Base-by-base conservation (phyloP, 2,113 vertebrate genomes). In the Myiopsitta monachus region DNA sequence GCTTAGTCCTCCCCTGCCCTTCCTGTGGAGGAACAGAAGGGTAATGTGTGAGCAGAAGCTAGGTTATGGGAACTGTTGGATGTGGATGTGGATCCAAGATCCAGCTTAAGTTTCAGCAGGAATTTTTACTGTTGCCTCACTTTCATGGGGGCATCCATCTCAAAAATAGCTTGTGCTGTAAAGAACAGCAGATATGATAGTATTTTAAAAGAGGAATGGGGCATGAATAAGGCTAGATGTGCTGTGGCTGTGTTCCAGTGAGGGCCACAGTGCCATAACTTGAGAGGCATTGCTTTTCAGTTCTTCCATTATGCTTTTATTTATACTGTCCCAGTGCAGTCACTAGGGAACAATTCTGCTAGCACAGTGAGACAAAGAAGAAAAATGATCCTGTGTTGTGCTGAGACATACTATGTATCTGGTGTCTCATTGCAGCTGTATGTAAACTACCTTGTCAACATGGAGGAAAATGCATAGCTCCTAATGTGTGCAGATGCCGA, bases 381-480 rank as follows among this genome's bases (percentile, higher is more conserved):
- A 95, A 82, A 92, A 88, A 92, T 27, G 72, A 83, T 67, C 9
- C 30, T 46, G 82, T 88, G 79, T 67, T 68, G 72, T 68, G 69
- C 90, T 83, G 81, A 92, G 72, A 54, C 64, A 6, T 74, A 36
- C 55, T 44, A 7, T 83, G 78, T 94, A 27, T 92, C 73, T 90
- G 84, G 17, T 93, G 44, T 96, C 39, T 95, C 63, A 22, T 92
- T 95, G 33, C 93, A 99, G 98, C 98, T 76, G 97, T 99, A 14
- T 99, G 99, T 83, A 83, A 95, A n/a, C 95, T 91, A 47, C 96
- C 98, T 64, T 99, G 98, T 92, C 89, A 98, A 46, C 98, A 98
- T 2, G 98, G 98, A 93, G 98, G 98, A 31, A 99, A 99, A 95
- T 99, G 98, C 77, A 92, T 99, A 68, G 98, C 98, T 51, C 98